Conservation (phyloP, 2,113 vertebrate species). For the Dasyornis broadbenti region DNA sequence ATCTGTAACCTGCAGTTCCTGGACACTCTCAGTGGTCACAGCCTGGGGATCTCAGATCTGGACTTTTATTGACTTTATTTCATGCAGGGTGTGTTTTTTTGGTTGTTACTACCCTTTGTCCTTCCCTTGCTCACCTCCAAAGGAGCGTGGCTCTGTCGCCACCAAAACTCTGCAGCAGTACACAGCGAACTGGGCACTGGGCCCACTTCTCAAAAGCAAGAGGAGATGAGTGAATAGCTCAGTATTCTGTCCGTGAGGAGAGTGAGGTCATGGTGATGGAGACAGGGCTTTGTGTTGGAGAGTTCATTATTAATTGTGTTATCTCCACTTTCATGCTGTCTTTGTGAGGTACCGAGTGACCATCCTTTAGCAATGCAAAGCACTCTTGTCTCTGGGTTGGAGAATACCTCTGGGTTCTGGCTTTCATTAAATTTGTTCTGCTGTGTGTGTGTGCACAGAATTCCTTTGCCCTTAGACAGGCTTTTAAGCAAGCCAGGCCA, state of each 20-base stretch:
- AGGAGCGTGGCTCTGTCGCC: background rate
- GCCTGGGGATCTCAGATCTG: background rate
- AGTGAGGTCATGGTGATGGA: background rate
- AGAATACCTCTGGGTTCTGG: constrained; percentile 11
- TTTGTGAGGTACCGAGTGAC: background rate
- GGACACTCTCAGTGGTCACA: background rate
- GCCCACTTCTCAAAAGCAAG: background rate
- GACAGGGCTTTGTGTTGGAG: background rate
- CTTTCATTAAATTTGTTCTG: constrained; percentile 13
- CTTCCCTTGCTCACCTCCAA: background rate
- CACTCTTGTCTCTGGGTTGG: background rate
- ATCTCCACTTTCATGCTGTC: background rate
- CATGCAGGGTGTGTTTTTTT: background rate
- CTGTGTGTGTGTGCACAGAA: background rate
- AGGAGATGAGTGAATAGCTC: background rate
- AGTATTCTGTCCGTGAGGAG: background rate
- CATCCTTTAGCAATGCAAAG: background rate
- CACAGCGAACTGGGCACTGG: background rate
- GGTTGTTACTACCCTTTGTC: background rate
- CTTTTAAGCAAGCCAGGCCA: constrained; percentile 6
- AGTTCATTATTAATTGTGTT: constrained; percentile 20
- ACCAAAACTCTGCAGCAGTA: background rate
- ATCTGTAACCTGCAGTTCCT: background rate
- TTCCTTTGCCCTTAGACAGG: constrained; percentile 37
- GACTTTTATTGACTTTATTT: background rate